These are phyloP conservation scores for Trisateles emortualis DNA, from an alignment of 2,888 invertebrate genomes.

Conservation along the genomic window DNA sequence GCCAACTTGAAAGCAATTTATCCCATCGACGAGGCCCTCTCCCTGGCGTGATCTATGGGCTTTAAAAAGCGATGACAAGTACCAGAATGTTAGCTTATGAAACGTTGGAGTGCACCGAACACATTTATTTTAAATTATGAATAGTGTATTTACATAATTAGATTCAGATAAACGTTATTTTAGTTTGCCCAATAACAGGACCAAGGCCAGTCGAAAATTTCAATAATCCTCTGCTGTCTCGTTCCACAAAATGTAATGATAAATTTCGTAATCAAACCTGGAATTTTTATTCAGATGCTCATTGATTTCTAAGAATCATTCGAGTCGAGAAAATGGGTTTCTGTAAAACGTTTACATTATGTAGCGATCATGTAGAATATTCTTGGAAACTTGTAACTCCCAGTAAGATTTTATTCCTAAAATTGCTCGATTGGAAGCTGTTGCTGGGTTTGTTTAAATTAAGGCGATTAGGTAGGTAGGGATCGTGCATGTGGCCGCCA, in stretches of 20 bases:
- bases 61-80: slow-evolving; percentile 74
- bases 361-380: slow-evolving; percentile 22
- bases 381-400: slow-evolving; percentile 54
- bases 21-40: slow-evolving; percentile 65
- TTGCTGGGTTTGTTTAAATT: slow-evolving; percentile 76
- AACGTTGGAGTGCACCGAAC: slow-evolving; percentile 36
- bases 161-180: slow-evolving; percentile 45
- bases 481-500: slow-evolving; percentile 72
- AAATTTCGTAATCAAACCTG: slow-evolving; percentile 38
- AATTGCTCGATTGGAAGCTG: slow-evolving; percentile 66
- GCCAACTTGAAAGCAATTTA: slow-evolving; percentile 74
- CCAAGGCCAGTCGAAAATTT: slow-evolving; percentile 28
- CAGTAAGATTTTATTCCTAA: slow-evolving; percentile 73
- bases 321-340: slow-evolving; percentile 22
- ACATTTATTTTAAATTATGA: slow-evolving; percentile 36
- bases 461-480: slow-evolving; percentile 67
- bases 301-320: slow-evolving; percentile 30
- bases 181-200: slow-evolving; percentile 35
- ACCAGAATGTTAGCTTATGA: slow-evolving; percentile 44
- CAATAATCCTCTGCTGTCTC: slow-evolving; percentile 33
- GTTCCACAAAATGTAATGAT: slow-evolving; percentile 40
- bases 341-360: slow-evolving; percentile 9
- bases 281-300: slow-evolving; percentile 34
- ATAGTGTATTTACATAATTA: slow-evolving; percentile 24
- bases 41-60: slow-evolving; percentile 68